Conservation (phyloP, 2,113 vertebrate species). For the Neolamprologus variostigma region DNA sequence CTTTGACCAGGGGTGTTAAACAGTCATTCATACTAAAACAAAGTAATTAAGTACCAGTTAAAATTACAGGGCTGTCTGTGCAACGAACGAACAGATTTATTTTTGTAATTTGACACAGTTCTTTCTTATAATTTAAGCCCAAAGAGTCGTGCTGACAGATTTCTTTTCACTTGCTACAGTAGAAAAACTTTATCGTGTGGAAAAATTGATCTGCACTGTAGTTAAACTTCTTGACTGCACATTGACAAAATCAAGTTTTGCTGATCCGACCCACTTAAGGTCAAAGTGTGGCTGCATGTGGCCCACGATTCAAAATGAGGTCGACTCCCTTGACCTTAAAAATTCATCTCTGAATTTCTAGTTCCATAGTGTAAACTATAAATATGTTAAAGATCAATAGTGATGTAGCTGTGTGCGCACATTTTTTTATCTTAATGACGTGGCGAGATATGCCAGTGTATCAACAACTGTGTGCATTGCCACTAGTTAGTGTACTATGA, state of each 20-base stretch:
- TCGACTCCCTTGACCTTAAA: neutral
- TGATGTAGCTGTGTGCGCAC: neutral
- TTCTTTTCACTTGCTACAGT: neutral
- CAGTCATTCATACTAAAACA: neutral
- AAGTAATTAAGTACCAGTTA: neutral
- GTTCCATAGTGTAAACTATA: neutral
- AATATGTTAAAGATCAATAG: neutral
- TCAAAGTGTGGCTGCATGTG: neutral
- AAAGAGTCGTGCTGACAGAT: neutral
- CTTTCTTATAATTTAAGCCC: neutral
- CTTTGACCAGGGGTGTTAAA: neutral
- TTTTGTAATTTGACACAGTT: neutral
- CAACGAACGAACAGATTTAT: neutral
- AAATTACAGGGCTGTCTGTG: neutral
- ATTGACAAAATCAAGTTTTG: neutral
- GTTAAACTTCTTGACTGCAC: neutral
- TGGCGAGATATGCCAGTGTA: neutral
- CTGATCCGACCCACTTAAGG: neutral
- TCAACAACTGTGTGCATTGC: neutral
- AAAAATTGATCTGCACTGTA: neutral
- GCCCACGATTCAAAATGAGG: neutral
- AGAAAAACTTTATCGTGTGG: neutral
- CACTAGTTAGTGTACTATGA: neutral
- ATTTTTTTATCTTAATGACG: neutral
- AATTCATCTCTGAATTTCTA: neutral